A percentile compares a stretch with the other conserved stretches of the same genome.
Conservation (phyloP, 37 sponge, comb jelly and placozoan genomes). For the Eunapius fragilis region DNA sequence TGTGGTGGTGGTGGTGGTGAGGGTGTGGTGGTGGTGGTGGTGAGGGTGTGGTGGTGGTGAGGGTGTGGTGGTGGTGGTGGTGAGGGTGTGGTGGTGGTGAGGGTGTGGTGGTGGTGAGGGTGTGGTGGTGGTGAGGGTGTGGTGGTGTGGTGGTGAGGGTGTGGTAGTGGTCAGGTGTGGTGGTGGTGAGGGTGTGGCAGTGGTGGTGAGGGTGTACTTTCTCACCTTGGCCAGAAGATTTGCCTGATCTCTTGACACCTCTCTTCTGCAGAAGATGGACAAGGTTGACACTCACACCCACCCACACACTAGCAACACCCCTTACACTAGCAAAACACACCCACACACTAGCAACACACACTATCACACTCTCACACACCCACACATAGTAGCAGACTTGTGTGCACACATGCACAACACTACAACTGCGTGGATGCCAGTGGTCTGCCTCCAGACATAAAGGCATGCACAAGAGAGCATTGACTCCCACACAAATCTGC, state of each 20-base stretch:
- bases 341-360: too few species aligned
- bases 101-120: too few species aligned
- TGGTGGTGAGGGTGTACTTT: not conserved
- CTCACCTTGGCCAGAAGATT: conserved; percentile 74
- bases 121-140: not conserved
- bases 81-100: too few species aligned
- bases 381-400: too few species aligned
- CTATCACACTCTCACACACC: too few species aligned
- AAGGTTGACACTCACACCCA: not conserved
- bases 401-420: too few species aligned
- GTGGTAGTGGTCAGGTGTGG: not conserved
- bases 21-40: not conserved
- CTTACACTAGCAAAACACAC: too few species aligned
- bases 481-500: too few species aligned
- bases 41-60: not conserved
- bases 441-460: too few species aligned
- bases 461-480: too few species aligned
- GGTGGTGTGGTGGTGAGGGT: not conserved
- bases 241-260: conserved; percentile 37
- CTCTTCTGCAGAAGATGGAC: conserved; percentile 10
- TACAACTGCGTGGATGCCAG: too few species aligned
- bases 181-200: not conserved
- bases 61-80: not conserved
- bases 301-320: not conserved
- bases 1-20: not conserved